Base-by-base conservation (phyloP, 2,113 vertebrate species). In the Eublepharis macularius region DNA sequence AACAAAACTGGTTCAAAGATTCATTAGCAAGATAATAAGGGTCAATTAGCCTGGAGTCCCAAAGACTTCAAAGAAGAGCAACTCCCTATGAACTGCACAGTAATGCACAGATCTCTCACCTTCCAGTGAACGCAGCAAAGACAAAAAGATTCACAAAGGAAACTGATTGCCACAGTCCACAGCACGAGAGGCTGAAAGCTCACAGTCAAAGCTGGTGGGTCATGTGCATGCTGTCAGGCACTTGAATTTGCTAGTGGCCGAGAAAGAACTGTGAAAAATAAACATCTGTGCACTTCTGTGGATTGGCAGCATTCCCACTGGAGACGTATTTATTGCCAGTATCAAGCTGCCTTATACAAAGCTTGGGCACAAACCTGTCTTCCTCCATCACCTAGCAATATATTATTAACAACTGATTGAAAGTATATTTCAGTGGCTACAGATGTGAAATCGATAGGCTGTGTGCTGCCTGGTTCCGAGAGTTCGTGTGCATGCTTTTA, bases 1-100 rank as follows among this genome's bases (percentile, higher is more conserved):
- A n/a, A 19, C 51, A 57, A 13, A 26, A 12, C 60, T 63, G 49
- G 77, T 85, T 85, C 83, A 79, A 85, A 72, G 49, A 63, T 79
- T 72, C 21, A 73, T 45, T 36, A n/a, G 66, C 51, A 45, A 70
- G 49, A 17, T 69, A 80, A 39, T 47, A 14, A 11, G 49, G 14
- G 16, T 49, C 70, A 43, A 77, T 19, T 29, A 26, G 9, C 57
- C 57, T 26, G 57, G 57, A 60, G 57, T 24, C 57, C 57, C 57
- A 24, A 24, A 60, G 19, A 1, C 26, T 63, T 26, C 60, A 9
- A 6, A 39, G n/a, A 34, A 70, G 66, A 69, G 34, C 34, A 6
- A 4, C 34, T 39, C 36, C 1, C 34, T 19, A 70, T 21, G 4
- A 39, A 70, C 14, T 39, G 66, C 16, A 4, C 66, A 34, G 10